phyloP scores from a whole-genome alignment of 2,113 vertebrate genomes.

The Neolamprologus sp. region DNA sequence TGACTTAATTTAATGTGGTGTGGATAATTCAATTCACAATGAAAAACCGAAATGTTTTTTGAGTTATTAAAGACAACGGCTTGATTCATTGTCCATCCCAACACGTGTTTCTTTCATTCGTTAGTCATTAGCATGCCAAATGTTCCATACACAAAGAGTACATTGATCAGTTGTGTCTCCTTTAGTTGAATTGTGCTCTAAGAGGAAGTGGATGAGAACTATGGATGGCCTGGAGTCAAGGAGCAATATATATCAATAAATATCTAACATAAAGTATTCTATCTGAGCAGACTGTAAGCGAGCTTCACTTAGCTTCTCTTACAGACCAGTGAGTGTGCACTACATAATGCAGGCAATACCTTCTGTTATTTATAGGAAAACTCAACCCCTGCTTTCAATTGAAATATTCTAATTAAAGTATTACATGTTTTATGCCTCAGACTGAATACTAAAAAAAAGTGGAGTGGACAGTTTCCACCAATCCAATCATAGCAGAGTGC shows the following conservation, averaged over 20 bases:
- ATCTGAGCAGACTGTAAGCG: background rate
- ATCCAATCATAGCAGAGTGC: background rate
- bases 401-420: background rate
- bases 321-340: background rate
- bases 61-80: background rate
- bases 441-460: background rate
- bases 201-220: background rate
- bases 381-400: background rate
- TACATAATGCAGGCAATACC: background rate
- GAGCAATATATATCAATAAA: background rate
- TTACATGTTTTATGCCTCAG: background rate
- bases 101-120: background rate
- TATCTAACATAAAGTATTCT: background rate
- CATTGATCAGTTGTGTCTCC: background rate
- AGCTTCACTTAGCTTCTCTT: background rate
- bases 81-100: background rate
- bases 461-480: background rate
- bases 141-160: background rate
- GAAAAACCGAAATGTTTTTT: background rate
- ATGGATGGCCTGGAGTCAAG: background rate
- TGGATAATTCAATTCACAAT: background rate
- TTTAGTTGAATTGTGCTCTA: background rate
- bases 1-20: background rate
- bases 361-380: background rate
- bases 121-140: background rate